Evolutionary conservation across 2,797 vertebrate species (phyloP), one percentile per base, ranked within the genome.

Genomic region (Poecile montanus): DNA sequence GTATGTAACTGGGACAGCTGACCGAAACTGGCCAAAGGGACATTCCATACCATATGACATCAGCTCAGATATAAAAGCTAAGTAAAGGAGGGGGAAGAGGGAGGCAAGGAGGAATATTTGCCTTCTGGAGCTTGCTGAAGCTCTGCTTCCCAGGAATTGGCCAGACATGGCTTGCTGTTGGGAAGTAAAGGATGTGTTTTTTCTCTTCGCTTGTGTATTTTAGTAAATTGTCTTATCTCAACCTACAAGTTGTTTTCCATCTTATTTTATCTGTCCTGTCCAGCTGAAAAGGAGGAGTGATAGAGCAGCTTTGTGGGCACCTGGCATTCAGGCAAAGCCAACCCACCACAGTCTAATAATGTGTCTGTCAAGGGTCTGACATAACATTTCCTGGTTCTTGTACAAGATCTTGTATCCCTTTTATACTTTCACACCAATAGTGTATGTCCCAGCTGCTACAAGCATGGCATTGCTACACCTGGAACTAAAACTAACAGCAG

Each of bases 381-480:
- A 36, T 2, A 17, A 30, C 4, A 27, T 47, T 57, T 91, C 36
- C 30, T 77, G n/a, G 12, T 12, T 27, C 10, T 80, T 30, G 12
- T 62, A 63, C 13, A 32, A 56, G 15, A 36, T 13, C 6, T 27
- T 5, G 3, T 38, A 42, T 22, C 4, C 5, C 9, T 75, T 38
- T 76, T 30, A 53, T 25, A 81, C 20, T 42, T 83, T 63, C 17
- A 77, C 25, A 79, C 3, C 11, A 13, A 8, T 5, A 34, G 7
- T 1, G 0, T n/a, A 7, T 34, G 15, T 66, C 34, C 23, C 58
- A 63, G 14, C 26, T 45, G 10, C 25, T 71, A 48, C 4, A 1
- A 32, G 7, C 22, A 21, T 1, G 3, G 16, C n/a, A 27, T 18
- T 32, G 14, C 44, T 38, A 34, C 0, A 2, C 6, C 22, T 38